Evolutionary conservation across 1,140 invertebrate genomes (phyloP), one percentile per base, ranked within the genome.

Genomic region (Octopus sinensis): DNA sequence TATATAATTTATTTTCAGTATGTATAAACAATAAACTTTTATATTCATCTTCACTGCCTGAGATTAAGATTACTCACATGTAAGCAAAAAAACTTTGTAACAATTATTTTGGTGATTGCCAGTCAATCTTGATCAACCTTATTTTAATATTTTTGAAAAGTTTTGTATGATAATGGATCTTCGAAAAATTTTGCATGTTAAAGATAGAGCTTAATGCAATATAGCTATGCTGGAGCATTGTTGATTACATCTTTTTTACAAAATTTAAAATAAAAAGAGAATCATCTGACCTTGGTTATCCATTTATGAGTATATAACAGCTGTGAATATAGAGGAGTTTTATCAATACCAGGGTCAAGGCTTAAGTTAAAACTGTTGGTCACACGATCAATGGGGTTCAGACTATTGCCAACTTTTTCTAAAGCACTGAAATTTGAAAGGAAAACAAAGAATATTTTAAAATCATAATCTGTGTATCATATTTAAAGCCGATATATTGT

Each of bases 251-350:
- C 1, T 43, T 43, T 43, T 43, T 43, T 43, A 43, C 30, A 43
- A 6, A 30, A 5, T 53, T n/a, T 10, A 80, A n/a, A 68, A 6
- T 51, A 23, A 80, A 6, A 56, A 30, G 6, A 7, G 43, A 80
- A 23, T 12, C 23, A n/a, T 71, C 78, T 82, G 81, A 88, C 87
- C 84, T 89, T 88, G 71, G 87, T 87, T 54, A 86, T 87, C 85
- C 87, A 88, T 84, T 88, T 89, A 81, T 89, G 87, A n/a, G 88
- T 82, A 54, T 88, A 86, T 6, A 87, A 79, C 17, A 89, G 79
- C 78, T 89, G 87, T 23, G 84, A 83, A 81, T 87, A 85, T 3
- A 87, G 82, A 17, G 86, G 85, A 30, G 85, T 85, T 82, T 87
- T 88, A 79, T 89, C 87, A 78, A 86, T 84, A 9, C 85, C 86